A percentile compares a stretch with the other conserved stretches of the same genome.
phyloP scores from a whole-genome alignment of 2,888 invertebrate genomes.

The Polyploca ridens region DNA sequence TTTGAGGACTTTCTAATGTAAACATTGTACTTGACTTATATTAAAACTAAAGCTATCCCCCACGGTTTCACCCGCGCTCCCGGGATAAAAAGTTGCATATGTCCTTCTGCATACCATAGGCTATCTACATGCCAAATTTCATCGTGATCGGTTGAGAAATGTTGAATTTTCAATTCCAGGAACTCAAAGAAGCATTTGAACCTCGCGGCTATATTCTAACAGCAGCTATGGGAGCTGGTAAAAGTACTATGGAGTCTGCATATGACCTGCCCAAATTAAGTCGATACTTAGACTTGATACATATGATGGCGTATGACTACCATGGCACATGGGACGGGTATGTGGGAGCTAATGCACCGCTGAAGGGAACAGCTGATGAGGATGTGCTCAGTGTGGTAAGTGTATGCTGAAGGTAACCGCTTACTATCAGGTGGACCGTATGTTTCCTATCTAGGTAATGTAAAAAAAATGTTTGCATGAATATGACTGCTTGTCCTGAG shows the following conservation, averaged over 20 bases:
- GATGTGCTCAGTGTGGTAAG: constrained; percentile 89
- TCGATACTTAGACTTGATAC: constrained; percentile 88
- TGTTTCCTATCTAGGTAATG: too few relatives aligned
- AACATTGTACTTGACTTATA: too few relatives aligned
- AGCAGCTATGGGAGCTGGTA: constrained; percentile 92
- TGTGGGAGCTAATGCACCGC: constrained; percentile 91
- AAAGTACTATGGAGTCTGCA: constrained; percentile 89
- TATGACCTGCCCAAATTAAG: constrained; percentile 91
- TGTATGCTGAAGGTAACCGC: constrained; percentile 19
- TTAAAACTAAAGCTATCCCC: constrained; percentile 10
- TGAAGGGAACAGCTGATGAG: constrained; percentile 77
- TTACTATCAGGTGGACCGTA: too few relatives aligned
- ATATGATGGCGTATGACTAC: constrained; percentile 96
- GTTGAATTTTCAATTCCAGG: constrained; percentile 68
- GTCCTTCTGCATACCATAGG: too few relatives aligned
- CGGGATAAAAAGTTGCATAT: too few relatives aligned
- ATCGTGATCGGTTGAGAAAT: too few relatives aligned
- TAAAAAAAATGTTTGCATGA: too few relatives aligned
- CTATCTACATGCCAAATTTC: too few relatives aligned
- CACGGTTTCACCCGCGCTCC: too few relatives aligned
- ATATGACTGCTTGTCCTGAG: too few relatives aligned
- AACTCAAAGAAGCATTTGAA: constrained; percentile 88
- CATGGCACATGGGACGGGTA: constrained; percentile 92
- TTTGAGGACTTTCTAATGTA: too few relatives aligned
- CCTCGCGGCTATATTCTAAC: constrained; percentile 89